Percentiles rank a stretch among this genome's conserved stretches.
Evolutionary conservation across 1,140 invertebrate species (phyloP).

Genomic region (Eufriesea mexicana): DNA sequence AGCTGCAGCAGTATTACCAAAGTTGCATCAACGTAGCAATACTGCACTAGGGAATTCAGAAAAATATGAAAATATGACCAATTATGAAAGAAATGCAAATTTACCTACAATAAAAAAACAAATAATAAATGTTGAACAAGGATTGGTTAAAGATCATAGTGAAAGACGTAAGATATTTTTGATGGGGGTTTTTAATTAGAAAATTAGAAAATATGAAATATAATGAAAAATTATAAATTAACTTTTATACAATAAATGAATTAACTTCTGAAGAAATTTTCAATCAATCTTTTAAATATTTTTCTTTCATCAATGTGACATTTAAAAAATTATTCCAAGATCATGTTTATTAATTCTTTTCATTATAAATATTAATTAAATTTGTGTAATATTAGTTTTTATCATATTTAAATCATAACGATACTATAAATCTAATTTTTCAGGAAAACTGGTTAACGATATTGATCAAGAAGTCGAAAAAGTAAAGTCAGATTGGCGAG

Average conservation of each 20-base stretch:
- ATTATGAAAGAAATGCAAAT: neutral
- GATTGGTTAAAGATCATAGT: neutral
- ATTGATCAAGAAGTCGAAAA: conserved; percentile 48
- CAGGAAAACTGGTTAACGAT: conserved; percentile 21
- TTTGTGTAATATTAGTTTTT: no score
- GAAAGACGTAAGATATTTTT: conserved; percentile 25
- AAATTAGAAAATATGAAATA: no score
- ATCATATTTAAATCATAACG: neutral
- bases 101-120: conserved; percentile 41
- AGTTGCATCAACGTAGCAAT: conserved; percentile 30
- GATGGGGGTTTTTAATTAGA: neutral
- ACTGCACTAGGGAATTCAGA: neutral
- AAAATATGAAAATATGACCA: neutral
- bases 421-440: neutral
- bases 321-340: no score
- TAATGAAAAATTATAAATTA: no score
- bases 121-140: neutral
- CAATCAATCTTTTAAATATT: no score
- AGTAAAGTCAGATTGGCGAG: conserved; percentile 61
- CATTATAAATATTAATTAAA: no score
- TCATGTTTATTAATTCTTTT: no score
- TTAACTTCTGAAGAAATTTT: no score
- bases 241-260: no score
- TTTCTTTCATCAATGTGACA: no score
- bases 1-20: conserved; percentile 20